These are phyloP conservation scores for Nysson spinosus DNA, from an alignment of 2,888 invertebrate genomes.

Conservation along the genomic window DNA sequence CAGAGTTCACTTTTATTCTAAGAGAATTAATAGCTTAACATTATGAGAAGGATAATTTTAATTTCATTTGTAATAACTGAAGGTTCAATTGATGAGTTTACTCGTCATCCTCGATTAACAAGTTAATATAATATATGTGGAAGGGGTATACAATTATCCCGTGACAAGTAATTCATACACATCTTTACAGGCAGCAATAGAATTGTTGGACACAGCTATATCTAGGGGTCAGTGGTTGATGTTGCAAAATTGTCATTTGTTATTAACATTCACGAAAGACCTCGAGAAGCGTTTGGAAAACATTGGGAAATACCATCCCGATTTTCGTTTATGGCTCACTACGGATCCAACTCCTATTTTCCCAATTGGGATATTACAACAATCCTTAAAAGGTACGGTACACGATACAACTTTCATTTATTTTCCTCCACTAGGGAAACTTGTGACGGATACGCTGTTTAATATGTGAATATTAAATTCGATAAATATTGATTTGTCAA, in stretches of 20 bases:
- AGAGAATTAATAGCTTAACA: no score
- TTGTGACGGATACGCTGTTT: no score
- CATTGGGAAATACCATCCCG: conserved; percentile 89
- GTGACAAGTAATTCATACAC: not conserved
- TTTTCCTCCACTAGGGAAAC: not conserved
- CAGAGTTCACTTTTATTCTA: no score
- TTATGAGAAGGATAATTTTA: no score
- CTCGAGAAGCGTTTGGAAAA: conserved; percentile 91
- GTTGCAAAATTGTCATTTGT: conserved; percentile 94
- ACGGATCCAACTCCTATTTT: conserved; percentile 92
- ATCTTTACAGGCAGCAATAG: conserved; percentile 82
- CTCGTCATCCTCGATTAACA: no score
- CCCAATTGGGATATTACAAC: conserved; percentile 93
- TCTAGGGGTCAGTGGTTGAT: conserved; percentile 93
- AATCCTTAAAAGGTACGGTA: conserved; percentile 86
- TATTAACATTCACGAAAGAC: conserved; percentile 87
- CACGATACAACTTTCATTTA: no score
- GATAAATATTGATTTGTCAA: no score
- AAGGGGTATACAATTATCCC: not conserved
- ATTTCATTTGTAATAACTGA: no score
- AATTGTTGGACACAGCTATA: conserved; percentile 83
- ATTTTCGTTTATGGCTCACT: conserved; percentile 95
- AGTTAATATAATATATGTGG: no score
- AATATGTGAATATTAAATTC: no score
- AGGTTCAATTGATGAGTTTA: no score